Base-by-base conservation (phyloP, 2,797 vertebrate species). In the Tangara arthus region DNA sequence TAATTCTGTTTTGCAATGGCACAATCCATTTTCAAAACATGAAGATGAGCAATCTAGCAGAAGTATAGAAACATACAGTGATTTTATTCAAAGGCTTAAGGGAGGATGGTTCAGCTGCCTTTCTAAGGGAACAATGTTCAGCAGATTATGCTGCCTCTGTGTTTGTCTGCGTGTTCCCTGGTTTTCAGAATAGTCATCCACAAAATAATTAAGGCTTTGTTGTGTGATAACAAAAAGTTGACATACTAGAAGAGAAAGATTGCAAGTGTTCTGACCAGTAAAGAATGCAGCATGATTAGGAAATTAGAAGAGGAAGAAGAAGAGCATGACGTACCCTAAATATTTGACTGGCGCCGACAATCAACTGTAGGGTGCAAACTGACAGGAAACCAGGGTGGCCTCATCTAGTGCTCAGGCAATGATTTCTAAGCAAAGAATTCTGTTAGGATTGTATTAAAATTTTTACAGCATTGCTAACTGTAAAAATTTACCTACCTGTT, bases 381-480 rank as follows among this genome's bases (percentile, higher is more conserved):
- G 44, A 37, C 59, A 79, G 78, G 70, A 92, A 89, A 72, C 9
- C 4, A 59, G 5, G 17, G 27, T 82, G 70, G 5, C 28, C 55
- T 59, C 41, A 52, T 27, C 12, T 66, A 34, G 13, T 18, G 6
- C n/a, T 90, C 34, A 82, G 28, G 8, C 22, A 87, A 65, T 0
- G 0, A 37, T 37, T 34, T 77, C 65, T 61, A 66, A 89, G 71
- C 8, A 55, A 3, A 20, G 9, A 90, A 72, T 68, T 83, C 17
- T 71, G 20, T 12, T 14, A 55, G 13, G 27, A 60, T 42, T 0
- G 0, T 57, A 61, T 30, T 12, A 61, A 71, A 70, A 12, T 37
- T 50, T 55, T 66, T 34, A 63, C 15, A 72, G 7, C 11, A 37
- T 68, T 90, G 4, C 3, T 68, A 34, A 37, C 16, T 61, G 5